Percentiles rank a stretch among this genome's conserved stretches.
Evolutionary conservation across 1,140 invertebrate genomes (phyloP).

Genomic region (Thaumatotibia leucotreta): DNA sequence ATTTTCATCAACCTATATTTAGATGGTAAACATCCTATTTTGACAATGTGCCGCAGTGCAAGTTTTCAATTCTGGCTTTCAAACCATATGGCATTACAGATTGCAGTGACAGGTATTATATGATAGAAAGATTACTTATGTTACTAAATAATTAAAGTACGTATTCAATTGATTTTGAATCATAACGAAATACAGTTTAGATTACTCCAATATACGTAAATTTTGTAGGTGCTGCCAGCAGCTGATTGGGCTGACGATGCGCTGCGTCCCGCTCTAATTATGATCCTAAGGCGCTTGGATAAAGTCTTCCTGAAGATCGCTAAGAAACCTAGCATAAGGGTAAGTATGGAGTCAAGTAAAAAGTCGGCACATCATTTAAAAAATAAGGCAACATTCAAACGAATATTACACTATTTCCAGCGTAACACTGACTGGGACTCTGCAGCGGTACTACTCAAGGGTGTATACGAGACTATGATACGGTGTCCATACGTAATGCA

Average conservation of each 20-base stretch:
- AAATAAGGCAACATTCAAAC: too few species aligned
- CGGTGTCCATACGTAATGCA: conserved; percentile 97
- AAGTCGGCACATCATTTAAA: too few species aligned
- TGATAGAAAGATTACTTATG: too few species aligned
- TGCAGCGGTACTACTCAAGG: conserved; percentile 93
- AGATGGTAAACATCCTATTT: too few species aligned
- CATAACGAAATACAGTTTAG: too few species aligned
- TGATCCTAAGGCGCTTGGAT: conserved; percentile 94
- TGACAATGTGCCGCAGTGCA: too few species aligned
- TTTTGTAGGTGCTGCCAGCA: conserved; percentile 85
- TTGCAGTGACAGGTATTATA: too few species aligned
- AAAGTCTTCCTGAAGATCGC: conserved; percentile 98
- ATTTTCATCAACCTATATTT: neutral
- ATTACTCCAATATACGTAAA: too few species aligned
- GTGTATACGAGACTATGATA: conserved; percentile 95
- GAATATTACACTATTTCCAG: conserved; percentile 66
- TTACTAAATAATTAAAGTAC: too few species aligned
- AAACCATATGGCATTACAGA: too few species aligned
- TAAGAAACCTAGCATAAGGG: conserved; percentile 93
- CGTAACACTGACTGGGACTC: conserved; percentile 97
- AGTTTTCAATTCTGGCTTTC: too few species aligned
- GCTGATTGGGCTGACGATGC: conserved; percentile 98
- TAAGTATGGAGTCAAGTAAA: conserved; percentile 66
- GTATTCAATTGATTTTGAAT: too few species aligned
- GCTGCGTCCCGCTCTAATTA: conserved; percentile 92